phyloP scores from a whole-genome alignment of 2,797 vertebrate species.

The Protonibea diacanthus region DNA sequence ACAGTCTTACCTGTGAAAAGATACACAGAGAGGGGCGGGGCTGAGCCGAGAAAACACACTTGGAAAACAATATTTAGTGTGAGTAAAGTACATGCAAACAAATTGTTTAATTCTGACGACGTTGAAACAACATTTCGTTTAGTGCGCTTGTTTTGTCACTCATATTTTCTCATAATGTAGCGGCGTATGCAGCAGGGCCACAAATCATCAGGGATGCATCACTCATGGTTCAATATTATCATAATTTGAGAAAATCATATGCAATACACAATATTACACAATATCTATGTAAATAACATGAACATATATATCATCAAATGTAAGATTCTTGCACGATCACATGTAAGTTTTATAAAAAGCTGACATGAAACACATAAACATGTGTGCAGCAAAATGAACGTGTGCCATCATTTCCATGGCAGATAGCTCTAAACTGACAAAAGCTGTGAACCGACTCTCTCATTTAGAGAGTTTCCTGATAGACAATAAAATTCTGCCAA shows the following conservation, averaged over 20 bases:
- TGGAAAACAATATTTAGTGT: not conserved
- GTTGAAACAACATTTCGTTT: not conserved
- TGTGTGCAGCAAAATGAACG: not conserved
- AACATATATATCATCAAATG: not conserved
- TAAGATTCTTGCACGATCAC: not conserved
- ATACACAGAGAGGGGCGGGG: constrained; percentile 34
- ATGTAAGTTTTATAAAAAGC: not conserved
- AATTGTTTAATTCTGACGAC: not conserved
- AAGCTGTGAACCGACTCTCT: not conserved
- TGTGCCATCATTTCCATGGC: not conserved
- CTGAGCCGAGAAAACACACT: constrained; percentile 10
- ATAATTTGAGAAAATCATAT: not conserved
- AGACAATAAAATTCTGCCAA: too few species aligned
- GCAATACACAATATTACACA: not conserved
- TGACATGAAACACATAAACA: not conserved
- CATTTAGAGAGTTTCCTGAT: too few species aligned
- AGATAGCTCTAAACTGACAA: not conserved
- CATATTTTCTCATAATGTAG: not conserved
- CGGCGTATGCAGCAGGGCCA: not conserved
- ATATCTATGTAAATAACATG: not conserved
- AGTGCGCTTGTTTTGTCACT: not conserved
- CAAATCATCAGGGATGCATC: too few species aligned
- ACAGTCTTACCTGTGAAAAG: constrained; percentile 72
- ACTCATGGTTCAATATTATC: not conserved
- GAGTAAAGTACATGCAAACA: not conserved